These are phyloP conservation scores for Gymnocheta viridis DNA, from an alignment of 2,888 invertebrate species.

Conservation along the genomic window DNA sequence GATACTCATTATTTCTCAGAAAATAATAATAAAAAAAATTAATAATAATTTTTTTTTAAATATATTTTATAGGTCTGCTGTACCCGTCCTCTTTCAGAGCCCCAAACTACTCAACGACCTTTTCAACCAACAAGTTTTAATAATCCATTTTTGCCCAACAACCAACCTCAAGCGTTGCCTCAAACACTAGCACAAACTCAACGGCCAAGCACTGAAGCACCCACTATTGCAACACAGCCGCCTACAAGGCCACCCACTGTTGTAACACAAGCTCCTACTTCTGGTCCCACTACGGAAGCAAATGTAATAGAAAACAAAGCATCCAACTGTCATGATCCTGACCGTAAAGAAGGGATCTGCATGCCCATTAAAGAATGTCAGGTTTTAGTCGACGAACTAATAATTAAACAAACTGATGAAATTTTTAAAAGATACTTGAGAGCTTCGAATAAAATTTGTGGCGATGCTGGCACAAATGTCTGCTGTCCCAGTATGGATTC, in stretches of 20 bases:
- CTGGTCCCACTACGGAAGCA: constrained; percentile 45
- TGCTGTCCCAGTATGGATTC: constrained; percentile 77
- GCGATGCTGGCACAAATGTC: constrained; percentile 71
- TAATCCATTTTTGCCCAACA: constrained; percentile 27
- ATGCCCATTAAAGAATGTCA: constrained; percentile 75
- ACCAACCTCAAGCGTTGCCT: neutral
- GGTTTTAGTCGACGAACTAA: constrained; percentile 73
- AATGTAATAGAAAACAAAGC: constrained; percentile 66
- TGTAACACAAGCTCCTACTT: constrained; percentile 50
- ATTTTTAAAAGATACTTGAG: constrained; percentile 73
- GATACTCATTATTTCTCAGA: neutral
- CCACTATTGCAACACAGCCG: constrained; percentile 39
- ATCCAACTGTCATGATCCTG: constrained; percentile 73
- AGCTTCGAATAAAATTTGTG: constrained; percentile 77
- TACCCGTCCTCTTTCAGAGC: constrained; percentile 72
- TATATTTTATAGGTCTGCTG: constrained; percentile 78
- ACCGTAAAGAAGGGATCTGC: constrained; percentile 74
- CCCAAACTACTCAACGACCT: constrained; percentile 14
- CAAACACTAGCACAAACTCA: constrained; percentile 24
- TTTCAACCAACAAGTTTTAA: neutral
- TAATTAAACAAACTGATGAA: constrained; percentile 73
- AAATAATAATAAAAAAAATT: too few species aligned
- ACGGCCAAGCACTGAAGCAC: constrained; percentile 14
- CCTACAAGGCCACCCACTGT: constrained; percentile 41
- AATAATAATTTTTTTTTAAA: neutral